Conservation (phyloP, 2,888 invertebrate species). For the Caenorhabditis sp. region DNA sequence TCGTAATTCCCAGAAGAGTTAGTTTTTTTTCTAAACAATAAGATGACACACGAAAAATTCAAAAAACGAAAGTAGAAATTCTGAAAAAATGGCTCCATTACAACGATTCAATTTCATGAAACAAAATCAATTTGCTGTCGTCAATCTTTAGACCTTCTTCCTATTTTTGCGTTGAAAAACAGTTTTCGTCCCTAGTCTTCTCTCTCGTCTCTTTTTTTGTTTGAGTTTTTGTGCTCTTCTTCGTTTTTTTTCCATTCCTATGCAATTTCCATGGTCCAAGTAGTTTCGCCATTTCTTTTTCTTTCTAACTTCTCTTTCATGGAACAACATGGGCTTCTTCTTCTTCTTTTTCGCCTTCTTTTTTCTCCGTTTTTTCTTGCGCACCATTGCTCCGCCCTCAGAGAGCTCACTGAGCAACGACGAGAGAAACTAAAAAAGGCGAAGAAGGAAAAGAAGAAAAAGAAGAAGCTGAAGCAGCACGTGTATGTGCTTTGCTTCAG, state of each 20-base stretch:
- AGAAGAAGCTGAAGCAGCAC: constrained; percentile 18
- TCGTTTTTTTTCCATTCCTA: background rate
- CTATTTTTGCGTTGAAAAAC: background rate
- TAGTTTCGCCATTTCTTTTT: constrained; percentile 13
- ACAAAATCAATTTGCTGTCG: background rate
- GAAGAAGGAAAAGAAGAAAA: constrained; percentile 5
- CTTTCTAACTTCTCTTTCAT: constrained; percentile 9
- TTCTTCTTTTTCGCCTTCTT: constrained; percentile 13
- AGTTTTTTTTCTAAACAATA: background rate
- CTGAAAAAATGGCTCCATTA: no score
- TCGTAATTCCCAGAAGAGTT: background rate
- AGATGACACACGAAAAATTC: background rate
- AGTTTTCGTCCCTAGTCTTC: background rate
- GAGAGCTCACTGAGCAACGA: constrained; percentile 31
- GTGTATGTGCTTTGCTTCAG: constrained; percentile 35
- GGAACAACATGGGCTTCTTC: constrained; percentile 2
- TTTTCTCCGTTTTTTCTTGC: constrained; percentile 12
- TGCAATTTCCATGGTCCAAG: background rate
- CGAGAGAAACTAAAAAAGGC: constrained; percentile 4
- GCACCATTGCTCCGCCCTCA: constrained; percentile 14
- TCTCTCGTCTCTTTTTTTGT: background rate
- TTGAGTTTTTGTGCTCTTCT: background rate
- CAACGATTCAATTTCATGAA: background rate
- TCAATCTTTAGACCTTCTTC: constrained; percentile 5
- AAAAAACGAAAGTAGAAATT: background rate